A percentile compares a stretch with the other conserved stretches of the same genome.
phyloP scores from a whole-genome alignment of 2,888 invertebrate species.

The Eupithecia dodoneata region DNA sequence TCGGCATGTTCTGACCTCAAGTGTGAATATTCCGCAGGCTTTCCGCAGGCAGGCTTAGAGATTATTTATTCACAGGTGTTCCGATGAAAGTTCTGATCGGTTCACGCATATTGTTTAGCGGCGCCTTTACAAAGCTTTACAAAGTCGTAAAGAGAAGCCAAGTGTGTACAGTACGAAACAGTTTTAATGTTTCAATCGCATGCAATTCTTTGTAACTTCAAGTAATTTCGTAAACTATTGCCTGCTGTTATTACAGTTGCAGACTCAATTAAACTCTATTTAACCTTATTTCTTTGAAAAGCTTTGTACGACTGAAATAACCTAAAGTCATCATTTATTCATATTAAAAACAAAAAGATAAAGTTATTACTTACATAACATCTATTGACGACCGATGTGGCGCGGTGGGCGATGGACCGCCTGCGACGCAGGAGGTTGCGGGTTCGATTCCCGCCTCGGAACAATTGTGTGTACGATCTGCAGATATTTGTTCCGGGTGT shows the following conservation, averaged over 20 bases:
- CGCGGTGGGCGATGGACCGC: too few species aligned
- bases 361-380: too few species aligned
- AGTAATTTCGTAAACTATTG: neutral
- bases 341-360: neutral
- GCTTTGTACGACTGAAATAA: neutral
- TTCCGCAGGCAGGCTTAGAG: conserved; percentile 23
- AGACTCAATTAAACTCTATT: conserved; percentile 7
- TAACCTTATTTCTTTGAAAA: conserved; percentile 5
- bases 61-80: conserved; percentile 36
- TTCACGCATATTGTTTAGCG: conserved; percentile 29
- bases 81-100: conserved; percentile 31
- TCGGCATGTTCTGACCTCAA: conserved; percentile 48
- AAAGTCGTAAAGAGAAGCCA: neutral
- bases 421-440: too few species aligned
- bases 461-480: too few species aligned
- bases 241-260: neutral
- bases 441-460: too few species aligned
- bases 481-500: too few species aligned
- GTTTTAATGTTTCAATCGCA: conserved; percentile 15
- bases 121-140: neutral
- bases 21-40: conserved; percentile 32
- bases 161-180: neutral
- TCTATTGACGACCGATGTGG: too few species aligned
- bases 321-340: neutral
- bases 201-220: conserved; percentile 6